Base-by-base conservation (phyloP, 2,888 invertebrate species). In the Patella depressa region DNA sequence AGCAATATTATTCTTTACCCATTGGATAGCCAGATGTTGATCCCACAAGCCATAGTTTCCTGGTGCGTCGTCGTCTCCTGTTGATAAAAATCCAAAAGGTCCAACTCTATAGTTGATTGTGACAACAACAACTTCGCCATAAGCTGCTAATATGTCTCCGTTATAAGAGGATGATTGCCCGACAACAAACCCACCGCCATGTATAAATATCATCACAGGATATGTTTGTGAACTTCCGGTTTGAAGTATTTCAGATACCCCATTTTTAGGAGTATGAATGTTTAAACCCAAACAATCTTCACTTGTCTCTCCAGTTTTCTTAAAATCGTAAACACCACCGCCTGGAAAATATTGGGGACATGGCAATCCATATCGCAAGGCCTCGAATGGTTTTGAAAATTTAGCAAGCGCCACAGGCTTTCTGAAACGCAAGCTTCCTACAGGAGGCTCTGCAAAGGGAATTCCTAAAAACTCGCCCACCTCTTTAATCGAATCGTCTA, bases 331-430 rank as follows among this genome's bases (percentile, higher is more conserved):
- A 15, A 65, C n/a, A n/a, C 24, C 74, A 65, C 19, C 5, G 14
- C 45, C 34, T 45, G 24, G 34, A 45, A 19, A 12, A n/a, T 17
- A 19, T 17, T 74, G 97, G 88, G 95, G 95, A 93, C 98, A 98
- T 82, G 96, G 94, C 91, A 97, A 96, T 81, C 97, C 96, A 90
- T 94, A 94, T 88, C 94, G 93, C n/a, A 96, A 96, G 57, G 97
- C 94, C 91, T 97, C 96, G 81, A 95, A 77, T 96, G 97, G 88
- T 93, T 84, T 85, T 19, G 73, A 73, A 85, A 85, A 87, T 11
- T 79, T 75, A 4, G 84, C 85, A 14, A 79, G 80, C 9, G 85
- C 88, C 74, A 76, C 74, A 7, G 89, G 88, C 74, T 84, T 85
- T 77, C 82, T 80, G 73, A 88, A 91, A 59, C 88, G 82, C 54